These are phyloP conservation scores for Stomorhina lunata DNA, from an alignment of 2,888 invertebrate genomes.

Conservation along the genomic window DNA sequence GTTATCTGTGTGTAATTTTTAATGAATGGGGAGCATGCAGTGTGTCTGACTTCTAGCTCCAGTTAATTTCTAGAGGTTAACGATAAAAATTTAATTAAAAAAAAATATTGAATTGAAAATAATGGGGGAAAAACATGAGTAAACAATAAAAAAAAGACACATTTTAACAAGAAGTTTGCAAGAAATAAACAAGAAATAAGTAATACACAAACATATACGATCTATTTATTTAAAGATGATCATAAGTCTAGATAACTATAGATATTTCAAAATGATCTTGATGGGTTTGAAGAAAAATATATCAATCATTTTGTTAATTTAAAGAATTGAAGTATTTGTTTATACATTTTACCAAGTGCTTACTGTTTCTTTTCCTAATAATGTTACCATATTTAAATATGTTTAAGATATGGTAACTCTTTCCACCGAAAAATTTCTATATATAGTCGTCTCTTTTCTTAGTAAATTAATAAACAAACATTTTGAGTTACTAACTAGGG, in stretches of 20 bases:
- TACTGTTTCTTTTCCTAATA: background rate
- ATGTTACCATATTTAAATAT: background rate
- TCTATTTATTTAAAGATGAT: too few relatives aligned
- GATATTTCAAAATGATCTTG: too few relatives aligned
- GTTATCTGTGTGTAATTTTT: background rate
- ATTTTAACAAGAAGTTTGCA: background rate
- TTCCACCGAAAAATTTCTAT: background rate
- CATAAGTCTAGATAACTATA: too few relatives aligned
- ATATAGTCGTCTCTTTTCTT: constrained; percentile 47
- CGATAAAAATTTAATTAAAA: constrained; percentile 52
- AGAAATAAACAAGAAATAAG: background rate
- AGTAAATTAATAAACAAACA: constrained; percentile 46
- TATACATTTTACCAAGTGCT: too few relatives aligned
- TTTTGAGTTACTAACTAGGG: constrained; percentile 24
- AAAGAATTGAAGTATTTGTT: background rate
- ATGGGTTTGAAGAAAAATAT: too few relatives aligned
- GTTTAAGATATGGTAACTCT: background rate
- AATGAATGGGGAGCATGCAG: background rate
- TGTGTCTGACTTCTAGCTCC: constrained; percentile 48
- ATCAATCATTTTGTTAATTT: too few relatives aligned
- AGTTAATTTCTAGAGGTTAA: constrained; percentile 60
- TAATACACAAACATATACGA: too few relatives aligned
- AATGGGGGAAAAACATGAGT: background rate
- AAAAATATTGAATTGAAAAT: constrained; percentile 35
- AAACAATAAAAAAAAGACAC: background rate